Percentiles rank a stretch among this genome's conserved stretches.
phyloP scores from a whole-genome alignment of 2,888 invertebrate species.

The Clusia tigrina region DNA sequence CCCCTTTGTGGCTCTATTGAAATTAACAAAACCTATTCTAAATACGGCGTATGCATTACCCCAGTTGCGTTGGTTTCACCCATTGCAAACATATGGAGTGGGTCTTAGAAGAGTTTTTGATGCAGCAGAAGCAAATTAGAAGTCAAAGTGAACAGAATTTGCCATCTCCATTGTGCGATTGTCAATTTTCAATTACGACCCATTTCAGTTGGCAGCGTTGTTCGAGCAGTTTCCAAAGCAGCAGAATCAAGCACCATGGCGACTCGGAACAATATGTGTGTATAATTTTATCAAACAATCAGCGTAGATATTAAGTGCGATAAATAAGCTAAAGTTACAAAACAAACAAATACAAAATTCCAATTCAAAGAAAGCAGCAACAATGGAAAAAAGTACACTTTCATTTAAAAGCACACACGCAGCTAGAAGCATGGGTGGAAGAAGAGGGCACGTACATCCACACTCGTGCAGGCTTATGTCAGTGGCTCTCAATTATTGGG shows the following conservation, averaged over 20 bases:
- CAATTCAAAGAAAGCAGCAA: neutral
- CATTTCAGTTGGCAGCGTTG: neutral
- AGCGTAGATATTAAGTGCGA: neutral
- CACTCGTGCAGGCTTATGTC: too few species aligned
- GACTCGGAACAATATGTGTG: neutral
- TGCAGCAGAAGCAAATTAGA: too few species aligned
- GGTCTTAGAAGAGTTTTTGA: too few species aligned
- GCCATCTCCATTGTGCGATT: too few species aligned
- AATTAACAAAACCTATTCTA: too few species aligned
- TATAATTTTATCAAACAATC: neutral
- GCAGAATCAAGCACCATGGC: neutral
- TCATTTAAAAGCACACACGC: conserved; percentile 39
- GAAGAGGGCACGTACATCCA: too few species aligned
- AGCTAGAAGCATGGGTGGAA: neutral
- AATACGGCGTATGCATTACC: too few species aligned
- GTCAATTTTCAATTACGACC: neutral
- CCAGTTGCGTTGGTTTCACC: too few species aligned
- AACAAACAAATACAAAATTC: neutral
- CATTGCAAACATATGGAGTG: too few species aligned
- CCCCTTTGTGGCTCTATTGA: too few species aligned
- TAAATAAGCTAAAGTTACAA: neutral
- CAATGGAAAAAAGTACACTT: conserved; percentile 28
- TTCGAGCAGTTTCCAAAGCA: neutral
- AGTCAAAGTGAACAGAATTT: too few species aligned
- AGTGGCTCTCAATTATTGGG: neutral